phyloP scores from a whole-genome alignment of 2,797 vertebrate genomes.

The Etheostoma nigrum region DNA sequence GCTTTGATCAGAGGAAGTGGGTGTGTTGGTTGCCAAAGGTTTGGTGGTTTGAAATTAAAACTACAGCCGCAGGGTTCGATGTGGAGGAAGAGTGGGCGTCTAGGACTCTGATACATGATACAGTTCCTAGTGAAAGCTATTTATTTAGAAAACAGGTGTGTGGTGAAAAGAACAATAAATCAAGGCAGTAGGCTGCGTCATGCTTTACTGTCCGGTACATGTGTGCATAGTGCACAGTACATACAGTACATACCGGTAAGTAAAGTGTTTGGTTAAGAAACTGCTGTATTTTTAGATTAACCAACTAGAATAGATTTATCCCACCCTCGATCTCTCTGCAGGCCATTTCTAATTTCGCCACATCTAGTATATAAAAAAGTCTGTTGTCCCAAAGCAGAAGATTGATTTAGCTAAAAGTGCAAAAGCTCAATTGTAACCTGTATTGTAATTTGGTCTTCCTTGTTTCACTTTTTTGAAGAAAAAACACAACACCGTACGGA shows the following conservation, averaged over 20 bases:
- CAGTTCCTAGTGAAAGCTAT: slow-evolving; percentile 41
- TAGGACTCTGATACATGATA: slow-evolving; percentile 45
- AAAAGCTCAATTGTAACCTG: not conserved
- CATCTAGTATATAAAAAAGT: not conserved
- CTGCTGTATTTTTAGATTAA: slow-evolving; percentile 20
- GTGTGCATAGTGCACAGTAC: too few species aligned
- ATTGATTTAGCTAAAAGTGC: not conserved
- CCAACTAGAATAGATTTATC: slow-evolving; percentile 8
- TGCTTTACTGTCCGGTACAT: not conserved
- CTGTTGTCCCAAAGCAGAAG: not conserved
- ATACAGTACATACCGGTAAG: not conserved
- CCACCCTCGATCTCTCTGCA: slow-evolving; percentile 5
- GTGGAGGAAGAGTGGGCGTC: slow-evolving; percentile 20
- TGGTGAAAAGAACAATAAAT: slow-evolving; percentile 35
- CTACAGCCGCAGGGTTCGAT: slow-evolving; percentile 37
- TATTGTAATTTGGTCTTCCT: not conserved
- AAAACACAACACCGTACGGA: not conserved
- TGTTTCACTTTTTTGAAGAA: not conserved
- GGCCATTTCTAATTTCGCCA: slow-evolving; percentile 1
- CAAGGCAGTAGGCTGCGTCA: not conserved
- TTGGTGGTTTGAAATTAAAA: slow-evolving; percentile 66
- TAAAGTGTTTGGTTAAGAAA: not conserved
- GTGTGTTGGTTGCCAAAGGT: slow-evolving; percentile 49
- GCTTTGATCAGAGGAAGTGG: slow-evolving; percentile 66
- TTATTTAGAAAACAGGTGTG: slow-evolving; percentile 61